Percentiles rank a stretch among this genome's conserved stretches.
These are phyloP conservation scores for Syritta pipiens DNA, from an alignment of 2,888 invertebrate genomes.

Conservation along the genomic window DNA sequence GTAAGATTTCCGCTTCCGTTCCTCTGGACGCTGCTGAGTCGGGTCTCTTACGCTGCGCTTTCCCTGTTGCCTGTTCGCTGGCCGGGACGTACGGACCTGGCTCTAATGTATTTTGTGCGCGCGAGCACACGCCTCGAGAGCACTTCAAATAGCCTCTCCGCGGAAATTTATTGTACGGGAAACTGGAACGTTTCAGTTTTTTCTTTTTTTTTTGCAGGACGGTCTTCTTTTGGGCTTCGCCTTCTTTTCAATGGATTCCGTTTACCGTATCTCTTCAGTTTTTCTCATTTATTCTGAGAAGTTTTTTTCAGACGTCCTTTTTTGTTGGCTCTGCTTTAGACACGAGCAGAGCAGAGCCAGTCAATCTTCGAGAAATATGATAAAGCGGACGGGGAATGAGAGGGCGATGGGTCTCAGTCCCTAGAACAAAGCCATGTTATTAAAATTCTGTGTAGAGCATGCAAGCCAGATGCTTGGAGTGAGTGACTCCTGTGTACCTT, in stretches of 20 bases:
- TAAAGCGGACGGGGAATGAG: conserved; percentile 6
- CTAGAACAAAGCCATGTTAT: conserved; percentile 38
- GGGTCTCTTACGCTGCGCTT: background rate
- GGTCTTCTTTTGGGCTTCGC: background rate
- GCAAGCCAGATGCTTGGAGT: background rate
- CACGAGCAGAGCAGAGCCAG: conserved; percentile 31
- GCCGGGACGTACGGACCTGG: conserved; percentile 25
- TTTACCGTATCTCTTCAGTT: conserved; percentile 25
- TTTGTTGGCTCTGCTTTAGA: conserved; percentile 4
- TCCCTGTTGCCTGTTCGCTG: too few species aligned
- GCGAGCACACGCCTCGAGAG: conserved; percentile 60
- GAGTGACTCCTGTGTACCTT: background rate
- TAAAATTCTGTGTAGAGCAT: conserved; percentile 28
- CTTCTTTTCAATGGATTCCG: conserved; percentile 9
- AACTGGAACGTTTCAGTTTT: conserved; percentile 69
- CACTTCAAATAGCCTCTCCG: conserved; percentile 50
- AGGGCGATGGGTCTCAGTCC: background rate
- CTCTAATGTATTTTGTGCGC: conserved; percentile 46
- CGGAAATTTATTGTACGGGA: conserved; percentile 72
- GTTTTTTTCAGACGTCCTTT: background rate
- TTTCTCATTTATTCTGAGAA: conserved; percentile 28
- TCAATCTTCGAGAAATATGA: conserved; percentile 42
- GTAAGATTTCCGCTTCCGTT: conserved; percentile 62
- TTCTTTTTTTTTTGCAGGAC: background rate
- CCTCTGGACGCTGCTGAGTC: conserved; percentile 4